Base-by-base conservation (phyloP, 2,113 vertebrate species). In the Xenopus tropicalis region DNA sequence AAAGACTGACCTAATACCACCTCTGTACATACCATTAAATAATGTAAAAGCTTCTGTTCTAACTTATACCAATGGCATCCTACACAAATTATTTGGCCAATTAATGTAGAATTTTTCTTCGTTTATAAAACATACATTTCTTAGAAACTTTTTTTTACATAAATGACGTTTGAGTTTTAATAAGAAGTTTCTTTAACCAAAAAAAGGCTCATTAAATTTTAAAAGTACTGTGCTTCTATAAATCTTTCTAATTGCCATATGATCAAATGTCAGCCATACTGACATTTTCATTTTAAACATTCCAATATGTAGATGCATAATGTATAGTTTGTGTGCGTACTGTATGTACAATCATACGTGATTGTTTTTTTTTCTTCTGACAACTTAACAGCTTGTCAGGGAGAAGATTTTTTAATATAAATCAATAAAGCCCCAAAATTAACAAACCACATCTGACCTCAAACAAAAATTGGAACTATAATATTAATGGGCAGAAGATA, bases 221-320 rank as follows among this genome's bases (percentile, higher is more conserved):
- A 57, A 66, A 72, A 13, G 20, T 51, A 6, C 23, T 14, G 24
- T 48, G 52, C 70, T 72, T 8, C 48, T 48, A 66, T 68, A 74
- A 61, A 68, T 68, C 64, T 61, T 19, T 24, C 16, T 51, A 74
- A 74, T 51, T 42, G 56, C 22, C 25, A 20, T 37, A 25, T 58
- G 37, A 67, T 74, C 64, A 67, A 67, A 74, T 61, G 54, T 61
- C 64, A 67, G 54, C 64, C 9, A 51, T 37, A 37, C 24, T 67
- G 56, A 61, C 29, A 64, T 66, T 59, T 29, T 29, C 66, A 58
- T 25, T 73, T 48, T 25, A 59, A 74, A 43, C 54, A 61, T 67
- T 67, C 42, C 56, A 29, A 7, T 61, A 74, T 61, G 17, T 17
- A 67, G 43, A 68, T 51, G 48, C 46, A 74, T 66, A 74, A 68